Evolutionary conservation across 2,797 vertebrate genomes (phyloP), one percentile per base, ranked within the genome.

Genomic region (Myotis pilosus): DNA sequence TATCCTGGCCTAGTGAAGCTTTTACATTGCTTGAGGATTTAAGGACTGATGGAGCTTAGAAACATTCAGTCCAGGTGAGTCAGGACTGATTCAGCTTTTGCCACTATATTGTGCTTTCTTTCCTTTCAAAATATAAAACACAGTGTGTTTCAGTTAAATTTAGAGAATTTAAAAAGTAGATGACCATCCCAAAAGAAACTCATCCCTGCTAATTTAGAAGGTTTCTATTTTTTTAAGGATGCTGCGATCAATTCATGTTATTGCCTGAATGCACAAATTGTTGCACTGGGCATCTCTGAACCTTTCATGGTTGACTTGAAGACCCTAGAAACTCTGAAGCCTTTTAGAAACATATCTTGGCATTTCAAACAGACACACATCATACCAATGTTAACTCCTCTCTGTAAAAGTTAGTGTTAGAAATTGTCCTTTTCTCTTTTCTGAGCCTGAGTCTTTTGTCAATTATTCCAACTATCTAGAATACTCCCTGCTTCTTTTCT

Each of bases 101-200:
- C 36, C 5, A 30, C 12, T 49, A 10, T 16, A 3, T 78, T 25
- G 9, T 75, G n/a, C 41, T 82, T 78, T 79, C n/a, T 91, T 15
- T 82, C 57, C 38, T 90, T 88, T 89, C 19, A 83, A 79, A 94
- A 82, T 64, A 9, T 60, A 72, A 84, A 95, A 38, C 16, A 75
- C 25, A 75, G 30, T 66, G 53, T 4, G 10, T 89, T n/a, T 60
- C 41, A 44, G 9, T 64, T 79, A 55, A 55, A 33, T 33, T 60
- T 71, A 62, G 13, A 51, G 16, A 83, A 72, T 6, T 36, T 93
- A 36, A 78, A 51, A 76, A 85, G 41, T n/a, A 62, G 33, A 60
- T 64, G 9, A 20, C 6, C 15, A 30, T 55, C 20, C 15, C 7
- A 36, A 80, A 90, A 91, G 9, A 84, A 92, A 36, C 41, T 76